Percentiles rank a stretch among this genome's conserved stretches.
Evolutionary conservation across 2,888 invertebrate genomes (phyloP).

Genomic region (Callimorpha dominula): DNA sequence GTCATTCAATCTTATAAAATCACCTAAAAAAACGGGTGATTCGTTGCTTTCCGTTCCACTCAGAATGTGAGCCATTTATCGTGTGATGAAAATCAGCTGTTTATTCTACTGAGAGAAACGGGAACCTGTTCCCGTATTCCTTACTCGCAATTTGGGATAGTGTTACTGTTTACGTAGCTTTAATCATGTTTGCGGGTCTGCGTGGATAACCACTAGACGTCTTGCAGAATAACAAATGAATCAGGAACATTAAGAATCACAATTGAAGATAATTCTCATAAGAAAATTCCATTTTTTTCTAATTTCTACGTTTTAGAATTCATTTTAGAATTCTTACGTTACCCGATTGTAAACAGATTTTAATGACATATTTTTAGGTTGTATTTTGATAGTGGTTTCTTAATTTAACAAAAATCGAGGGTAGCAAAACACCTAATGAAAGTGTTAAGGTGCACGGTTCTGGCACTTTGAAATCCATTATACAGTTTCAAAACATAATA

Average conservation of each 20-base stretch:
- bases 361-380: too few relatives aligned
- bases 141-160: conserved; percentile 15
- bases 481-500: too few relatives aligned
- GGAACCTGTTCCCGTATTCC: conserved; percentile 14
- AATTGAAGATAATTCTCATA: background rate
- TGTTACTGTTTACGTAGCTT: conserved; percentile 10
- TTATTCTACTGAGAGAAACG: conserved; percentile 18
- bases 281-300: background rate
- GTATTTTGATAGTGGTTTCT: too few relatives aligned
- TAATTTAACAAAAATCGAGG: too few relatives aligned
- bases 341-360: too few relatives aligned
- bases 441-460: too few relatives aligned
- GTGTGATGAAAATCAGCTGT: conserved; percentile 22
- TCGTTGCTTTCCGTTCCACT: conserved; percentile 9
- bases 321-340: too few relatives aligned
- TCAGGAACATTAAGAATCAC: background rate
- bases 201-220: background rate
- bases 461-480: too few relatives aligned
- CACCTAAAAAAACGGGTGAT: conserved; percentile 3
- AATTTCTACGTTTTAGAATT: too few relatives aligned
- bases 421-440: too few relatives aligned
- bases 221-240: background rate
- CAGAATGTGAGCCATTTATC: conserved; percentile 14
- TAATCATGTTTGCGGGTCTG: conserved; percentile 9
- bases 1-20: background rate